Percentiles rank a stretch among this genome's conserved stretches.
phyloP scores from a whole-genome alignment of 2,797 vertebrate species.

The Myripristis jacobus region DNA sequence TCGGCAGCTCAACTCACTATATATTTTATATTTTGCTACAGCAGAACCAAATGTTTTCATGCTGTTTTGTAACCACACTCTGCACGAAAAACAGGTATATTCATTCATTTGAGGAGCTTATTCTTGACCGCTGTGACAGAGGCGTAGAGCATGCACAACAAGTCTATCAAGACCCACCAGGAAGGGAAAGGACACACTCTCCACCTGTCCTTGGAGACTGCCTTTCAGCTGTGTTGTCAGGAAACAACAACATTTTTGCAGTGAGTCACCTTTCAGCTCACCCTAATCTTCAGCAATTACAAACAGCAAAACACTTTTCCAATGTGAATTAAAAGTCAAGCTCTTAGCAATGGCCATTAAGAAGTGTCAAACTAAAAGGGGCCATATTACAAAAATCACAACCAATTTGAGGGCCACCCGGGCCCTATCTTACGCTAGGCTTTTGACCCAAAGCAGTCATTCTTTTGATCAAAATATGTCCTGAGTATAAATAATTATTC shows the following conservation, averaged over 20 bases:
- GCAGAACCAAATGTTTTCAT: constrained; percentile 31
- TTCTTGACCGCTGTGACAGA: constrained; percentile 27
- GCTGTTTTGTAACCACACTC: constrained; percentile 35
- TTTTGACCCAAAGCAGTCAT: too few relatives aligned
- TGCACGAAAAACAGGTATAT: constrained; percentile 26
- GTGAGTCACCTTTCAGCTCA: constrained; percentile 2
- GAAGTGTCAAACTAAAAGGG: too few relatives aligned
- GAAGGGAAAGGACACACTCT: constrained; percentile 43
- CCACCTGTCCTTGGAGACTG: constrained; percentile 44
- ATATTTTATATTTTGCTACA: constrained; percentile 59
- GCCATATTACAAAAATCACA: too few relatives aligned
- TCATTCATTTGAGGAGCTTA: neutral
- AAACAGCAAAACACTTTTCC: neutral
- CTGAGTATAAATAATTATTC: too few relatives aligned
- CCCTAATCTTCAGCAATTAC: neutral
- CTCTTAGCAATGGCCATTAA: constrained; percentile 8
- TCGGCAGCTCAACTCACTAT: constrained; percentile 49
- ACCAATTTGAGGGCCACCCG: too few relatives aligned
- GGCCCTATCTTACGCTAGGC: too few relatives aligned
- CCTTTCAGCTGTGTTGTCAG: constrained; percentile 58
- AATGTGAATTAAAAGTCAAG: constrained; percentile 26
- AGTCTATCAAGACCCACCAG: constrained; percentile 43
- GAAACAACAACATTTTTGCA: constrained; percentile 48
- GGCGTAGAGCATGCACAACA: constrained; percentile 22
- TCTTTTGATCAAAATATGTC: too few relatives aligned